phyloP scores from a whole-genome alignment of 2,797 vertebrate genomes.

The Erpetoichthys calabaricus region DNA sequence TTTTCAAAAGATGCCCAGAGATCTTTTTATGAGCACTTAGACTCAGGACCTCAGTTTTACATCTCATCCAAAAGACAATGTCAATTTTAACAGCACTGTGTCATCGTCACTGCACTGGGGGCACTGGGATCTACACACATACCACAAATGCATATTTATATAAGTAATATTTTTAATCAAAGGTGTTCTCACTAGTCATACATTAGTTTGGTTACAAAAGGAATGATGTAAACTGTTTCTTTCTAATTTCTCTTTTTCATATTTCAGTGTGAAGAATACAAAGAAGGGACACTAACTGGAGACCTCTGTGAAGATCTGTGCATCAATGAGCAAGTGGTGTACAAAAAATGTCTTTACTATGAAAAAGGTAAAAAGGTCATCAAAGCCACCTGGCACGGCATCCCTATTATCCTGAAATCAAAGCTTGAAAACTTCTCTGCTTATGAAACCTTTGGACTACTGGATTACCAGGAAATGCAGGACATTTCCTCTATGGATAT shows the following conservation, averaged over 20 bases:
- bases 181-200: too few relatives aligned
- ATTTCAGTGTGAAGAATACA: slow-evolving; percentile 73
- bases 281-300: slow-evolving; percentile 57
- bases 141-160: too few relatives aligned
- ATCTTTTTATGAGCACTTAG: too few relatives aligned
- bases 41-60: too few relatives aligned
- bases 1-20: too few relatives aligned
- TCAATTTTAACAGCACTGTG: too few relatives aligned
- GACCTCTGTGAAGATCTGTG: slow-evolving; percentile 88
- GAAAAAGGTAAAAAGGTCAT: slow-evolving; percentile 91
- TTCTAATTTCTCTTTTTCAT: background rate
- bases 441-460: slow-evolving; percentile 57
- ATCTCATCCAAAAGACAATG: too few relatives aligned
- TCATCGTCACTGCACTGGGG: too few relatives aligned
- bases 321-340: slow-evolving; percentile 56
- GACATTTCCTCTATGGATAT: slow-evolving; percentile 67
- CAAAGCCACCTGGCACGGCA: slow-evolving; percentile 72
- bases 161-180: too few relatives aligned
- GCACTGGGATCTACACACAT: too few relatives aligned
- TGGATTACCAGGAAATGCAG: slow-evolving; percentile 53
- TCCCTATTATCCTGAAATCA: slow-evolving; percentile 76
- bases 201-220: too few relatives aligned
- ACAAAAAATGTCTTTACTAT: slow-evolving; percentile 79
- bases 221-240: too few relatives aligned
- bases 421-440: slow-evolving; percentile 81